Percentiles rank a stretch among this genome's conserved stretches.
Conservation (phyloP, 2,888 invertebrate genomes). For the Lasioglossum oenotherae region DNA sequence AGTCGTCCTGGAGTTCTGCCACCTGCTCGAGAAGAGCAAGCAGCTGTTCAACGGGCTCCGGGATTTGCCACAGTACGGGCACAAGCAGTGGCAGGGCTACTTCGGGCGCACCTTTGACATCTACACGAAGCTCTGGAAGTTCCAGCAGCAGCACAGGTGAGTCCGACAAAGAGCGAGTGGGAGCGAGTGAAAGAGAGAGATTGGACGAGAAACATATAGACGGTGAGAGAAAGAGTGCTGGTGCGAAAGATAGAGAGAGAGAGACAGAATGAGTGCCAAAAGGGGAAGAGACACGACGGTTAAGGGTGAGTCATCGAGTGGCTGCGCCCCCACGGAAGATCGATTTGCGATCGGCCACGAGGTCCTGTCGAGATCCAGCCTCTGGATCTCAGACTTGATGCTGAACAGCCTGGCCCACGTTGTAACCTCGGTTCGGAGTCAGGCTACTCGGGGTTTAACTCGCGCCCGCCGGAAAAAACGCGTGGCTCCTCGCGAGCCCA, state of each 20-base stretch:
- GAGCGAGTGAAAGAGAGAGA: not conserved
- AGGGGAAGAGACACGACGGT: not conserved
- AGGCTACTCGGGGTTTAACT: not conserved
- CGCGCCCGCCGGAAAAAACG: not conserved
- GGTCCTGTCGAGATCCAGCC: constrained; percentile 30
- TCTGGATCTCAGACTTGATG: not conserved
- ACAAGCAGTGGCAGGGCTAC: constrained; percentile 99
- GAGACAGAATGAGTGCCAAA: not conserved
- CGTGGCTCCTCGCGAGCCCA: constrained; percentile 1
- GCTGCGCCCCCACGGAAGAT: constrained; percentile 17
- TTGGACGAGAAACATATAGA: not conserved
- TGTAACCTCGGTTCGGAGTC: not conserved
- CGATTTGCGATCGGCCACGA: constrained; percentile 55
- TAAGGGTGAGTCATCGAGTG: constrained; percentile 33
- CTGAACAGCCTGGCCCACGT: not conserved
- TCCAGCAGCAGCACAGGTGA: constrained; percentile 97
- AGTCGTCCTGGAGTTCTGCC: constrained; percentile 97
- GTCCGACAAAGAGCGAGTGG: constrained; percentile 23
- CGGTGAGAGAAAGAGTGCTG: not conserved
- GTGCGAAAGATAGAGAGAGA: not conserved
- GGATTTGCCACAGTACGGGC: constrained; percentile 98
- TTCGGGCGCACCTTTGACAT: constrained; percentile 99
- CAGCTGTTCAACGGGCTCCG: constrained; percentile 98
- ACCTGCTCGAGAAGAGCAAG: constrained; percentile 97
- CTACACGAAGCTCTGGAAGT: constrained; percentile 99